Evolutionary conservation across 37 sponge, comb jelly and placozoan species (phyloP).

Genomic region (Theonella swinhoei): DNA sequence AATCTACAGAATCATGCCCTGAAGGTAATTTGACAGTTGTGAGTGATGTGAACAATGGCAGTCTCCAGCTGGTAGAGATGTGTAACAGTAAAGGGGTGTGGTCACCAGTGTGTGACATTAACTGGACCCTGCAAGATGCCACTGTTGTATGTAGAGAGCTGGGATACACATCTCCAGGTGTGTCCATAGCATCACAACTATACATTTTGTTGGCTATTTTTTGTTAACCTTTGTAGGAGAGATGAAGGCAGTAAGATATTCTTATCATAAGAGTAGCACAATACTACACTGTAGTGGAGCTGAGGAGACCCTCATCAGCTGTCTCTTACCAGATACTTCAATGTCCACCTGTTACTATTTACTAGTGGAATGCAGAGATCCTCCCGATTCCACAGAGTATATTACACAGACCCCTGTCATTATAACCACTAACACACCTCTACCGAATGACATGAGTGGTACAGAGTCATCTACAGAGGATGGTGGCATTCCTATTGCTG

Average conservation of each 20-base stretch:
- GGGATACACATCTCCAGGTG: not conserved
- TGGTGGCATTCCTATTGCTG: too few relatives aligned
- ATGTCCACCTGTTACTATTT: too few relatives aligned
- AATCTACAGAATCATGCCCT: not conserved
- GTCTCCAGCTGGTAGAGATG: not conserved
- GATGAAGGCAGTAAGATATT: not conserved
- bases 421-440: too few relatives aligned
- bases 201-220: not conserved
- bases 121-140: not conserved
- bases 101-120: not conserved
- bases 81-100: not conserved
- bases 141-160: not conserved
- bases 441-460: too few relatives aligned
- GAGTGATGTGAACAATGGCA: not conserved
- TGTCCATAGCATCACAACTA: not conserved
- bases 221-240: not conserved
- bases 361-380: too few relatives aligned
- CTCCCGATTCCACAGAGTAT: too few relatives aligned
- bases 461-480: too few relatives aligned
- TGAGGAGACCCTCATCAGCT: too few relatives aligned
- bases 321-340: too few relatives aligned
- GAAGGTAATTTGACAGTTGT: not conserved
- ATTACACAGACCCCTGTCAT: too few relatives aligned
- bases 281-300: too few relatives aligned
- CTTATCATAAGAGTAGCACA: too few relatives aligned